Conservation (phyloP, 1,140 invertebrate species). For the Saccostrea echinata region DNA sequence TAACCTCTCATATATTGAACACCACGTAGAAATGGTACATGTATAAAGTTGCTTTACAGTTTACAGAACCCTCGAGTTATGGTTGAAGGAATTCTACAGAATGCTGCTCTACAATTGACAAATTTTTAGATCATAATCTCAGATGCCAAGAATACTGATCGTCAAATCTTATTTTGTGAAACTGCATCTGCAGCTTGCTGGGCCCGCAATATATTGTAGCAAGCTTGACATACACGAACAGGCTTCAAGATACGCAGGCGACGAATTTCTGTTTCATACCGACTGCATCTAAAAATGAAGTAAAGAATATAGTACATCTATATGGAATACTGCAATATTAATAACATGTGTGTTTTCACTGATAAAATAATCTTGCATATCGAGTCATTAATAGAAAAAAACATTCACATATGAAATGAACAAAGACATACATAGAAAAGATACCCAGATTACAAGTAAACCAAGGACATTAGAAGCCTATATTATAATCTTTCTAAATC, state of each 20-base stretch:
- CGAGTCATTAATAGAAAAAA: too few species aligned
- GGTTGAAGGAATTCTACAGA: background rate
- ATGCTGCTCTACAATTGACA: background rate
- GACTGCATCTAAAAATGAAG: conserved; percentile 86
- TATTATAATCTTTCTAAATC: too few species aligned
- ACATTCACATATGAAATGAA: too few species aligned
- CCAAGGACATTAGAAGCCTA: too few species aligned
- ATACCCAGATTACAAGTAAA: too few species aligned
- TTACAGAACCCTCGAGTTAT: background rate
- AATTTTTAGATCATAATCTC: background rate
- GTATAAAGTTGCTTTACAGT: background rate
- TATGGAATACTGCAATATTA: too few species aligned
- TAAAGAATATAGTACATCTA: background rate
- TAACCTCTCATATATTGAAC: background rate
- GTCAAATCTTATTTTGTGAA: conserved; percentile 29
- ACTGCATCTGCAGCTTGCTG: conserved; percentile 37
- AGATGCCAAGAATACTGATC: background rate
- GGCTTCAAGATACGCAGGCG: conserved; percentile 93
- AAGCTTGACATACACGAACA: conserved; percentile 93
- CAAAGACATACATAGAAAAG: too few species aligned
- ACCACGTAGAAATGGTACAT: background rate
- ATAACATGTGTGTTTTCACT: too few species aligned
- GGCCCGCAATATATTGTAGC: conserved; percentile 82
- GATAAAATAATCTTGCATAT: too few species aligned
- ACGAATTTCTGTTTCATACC: conserved; percentile 96